phyloP scores from a whole-genome alignment of 2,113 vertebrate species.

The Sporophila hypoxantha region DNA sequence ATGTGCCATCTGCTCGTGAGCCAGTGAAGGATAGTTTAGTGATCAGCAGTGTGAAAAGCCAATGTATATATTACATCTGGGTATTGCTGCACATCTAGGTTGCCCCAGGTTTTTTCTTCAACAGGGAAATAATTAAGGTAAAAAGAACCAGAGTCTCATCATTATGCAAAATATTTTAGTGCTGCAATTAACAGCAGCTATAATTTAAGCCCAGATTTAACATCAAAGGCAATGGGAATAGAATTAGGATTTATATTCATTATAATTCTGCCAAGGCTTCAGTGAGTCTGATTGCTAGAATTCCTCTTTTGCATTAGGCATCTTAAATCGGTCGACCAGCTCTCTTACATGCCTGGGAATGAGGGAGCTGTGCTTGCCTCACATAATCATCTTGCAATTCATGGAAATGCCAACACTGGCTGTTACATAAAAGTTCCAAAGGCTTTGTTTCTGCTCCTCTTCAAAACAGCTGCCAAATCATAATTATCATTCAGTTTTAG shows the following conservation, averaged over 20 bases:
- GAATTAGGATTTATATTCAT: conserved; percentile 39
- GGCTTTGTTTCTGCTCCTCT: conserved; percentile 29
- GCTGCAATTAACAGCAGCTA: background rate
- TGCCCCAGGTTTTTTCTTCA: background rate
- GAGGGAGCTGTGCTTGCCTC: conserved; percentile 12
- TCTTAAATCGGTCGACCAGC: background rate
- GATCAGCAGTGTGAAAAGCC: background rate
- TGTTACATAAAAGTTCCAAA: conserved; percentile 24
- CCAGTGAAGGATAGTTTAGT: background rate
- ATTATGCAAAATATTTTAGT: conserved; percentile 30
- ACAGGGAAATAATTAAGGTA: background rate
- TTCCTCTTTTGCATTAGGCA: conserved; percentile 11
- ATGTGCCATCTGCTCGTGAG: background rate
- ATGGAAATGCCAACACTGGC: background rate
- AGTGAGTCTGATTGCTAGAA: conserved; percentile 4
- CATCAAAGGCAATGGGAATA: conserved; percentile 1
- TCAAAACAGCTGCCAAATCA: conserved; percentile 20
- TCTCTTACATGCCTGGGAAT: background rate
- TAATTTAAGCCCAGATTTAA: conserved; percentile 33
- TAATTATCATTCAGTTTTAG: background rate
- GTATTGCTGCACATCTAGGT: background rate
- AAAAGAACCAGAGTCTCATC: background rate
- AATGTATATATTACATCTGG: background rate
- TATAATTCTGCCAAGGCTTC: conserved; percentile 22
- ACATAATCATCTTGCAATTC: conserved; percentile 8